Evolutionary conservation across 92 coral and sea anemone genomes (phyloP).

Genomic region (Parazoanthus darwini): DNA sequence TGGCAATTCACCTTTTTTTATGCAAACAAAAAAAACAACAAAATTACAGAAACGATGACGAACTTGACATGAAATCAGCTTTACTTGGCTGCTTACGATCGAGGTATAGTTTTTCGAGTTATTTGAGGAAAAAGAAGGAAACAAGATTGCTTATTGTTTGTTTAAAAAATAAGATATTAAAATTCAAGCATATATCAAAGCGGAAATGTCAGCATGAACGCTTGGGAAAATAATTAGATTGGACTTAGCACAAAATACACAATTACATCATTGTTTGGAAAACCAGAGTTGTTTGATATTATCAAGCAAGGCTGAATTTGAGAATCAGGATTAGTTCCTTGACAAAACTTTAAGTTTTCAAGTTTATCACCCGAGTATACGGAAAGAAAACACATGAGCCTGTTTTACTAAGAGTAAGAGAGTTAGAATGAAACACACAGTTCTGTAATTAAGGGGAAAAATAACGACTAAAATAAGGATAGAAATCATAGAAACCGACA

Average conservation of each 20-base stretch:
- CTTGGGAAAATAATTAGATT: background rate
- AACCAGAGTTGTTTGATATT: background rate
- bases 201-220: conserved; percentile 9
- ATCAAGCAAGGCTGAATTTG: background rate
- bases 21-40: background rate
- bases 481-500: background rate
- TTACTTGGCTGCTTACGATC: background rate
- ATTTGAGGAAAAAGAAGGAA: too few species aligned
- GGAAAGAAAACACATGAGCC: too few species aligned
- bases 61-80: background rate
- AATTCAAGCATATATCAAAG: background rate
- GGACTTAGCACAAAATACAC: conserved; percentile 17
- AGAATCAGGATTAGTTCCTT: background rate
- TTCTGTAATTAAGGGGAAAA: background rate
- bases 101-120: background rate
- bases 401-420: background rate
- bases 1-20: conserved; percentile 9
- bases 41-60: background rate
- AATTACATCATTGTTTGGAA: background rate
- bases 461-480: too few species aligned
- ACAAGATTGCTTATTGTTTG: too few species aligned
- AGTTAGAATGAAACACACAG: background rate
- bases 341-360: background rate
- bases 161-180: background rate
- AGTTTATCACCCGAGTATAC: too few species aligned